phyloP scores from a whole-genome alignment of 1,140 invertebrate species.

The Orius insidiosus region DNA sequence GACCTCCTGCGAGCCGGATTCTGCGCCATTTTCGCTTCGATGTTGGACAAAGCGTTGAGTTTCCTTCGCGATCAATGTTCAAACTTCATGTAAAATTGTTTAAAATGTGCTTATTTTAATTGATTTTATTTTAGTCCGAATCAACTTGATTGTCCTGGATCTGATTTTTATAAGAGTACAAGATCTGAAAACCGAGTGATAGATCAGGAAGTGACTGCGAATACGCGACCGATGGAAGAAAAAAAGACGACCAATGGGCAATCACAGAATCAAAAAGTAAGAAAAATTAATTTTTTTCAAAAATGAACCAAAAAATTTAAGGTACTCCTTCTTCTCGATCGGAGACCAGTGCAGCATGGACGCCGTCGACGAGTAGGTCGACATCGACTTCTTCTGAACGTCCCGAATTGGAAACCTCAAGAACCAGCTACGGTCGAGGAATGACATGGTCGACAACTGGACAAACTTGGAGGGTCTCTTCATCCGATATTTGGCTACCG shows the following conservation, averaged over 20 bases:
- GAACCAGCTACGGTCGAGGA: conserved; percentile 4
- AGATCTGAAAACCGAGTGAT: conserved; percentile 17
- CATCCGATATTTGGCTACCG: conserved; percentile 8
- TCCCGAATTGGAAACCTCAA: conserved; percentile 6
- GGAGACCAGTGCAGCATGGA: too few species aligned
- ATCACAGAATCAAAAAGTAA: too few species aligned
- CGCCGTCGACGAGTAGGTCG: not conserved
- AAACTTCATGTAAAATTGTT: conserved; percentile 33
- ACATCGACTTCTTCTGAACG: not conserved
- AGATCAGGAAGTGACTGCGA: conserved; percentile 1
- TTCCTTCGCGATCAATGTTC: conserved; percentile 38
- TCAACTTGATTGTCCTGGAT: conserved; percentile 28
- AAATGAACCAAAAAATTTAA: too few species aligned
- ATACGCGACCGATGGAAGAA: too few species aligned
- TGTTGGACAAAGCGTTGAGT: conserved; percentile 37
- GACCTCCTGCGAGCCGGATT: conserved; percentile 31
- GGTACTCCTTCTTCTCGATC: too few species aligned
- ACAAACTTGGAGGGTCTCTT: conserved; percentile 10
- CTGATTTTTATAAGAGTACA: conserved; percentile 20
- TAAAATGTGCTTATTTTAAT: too few species aligned
- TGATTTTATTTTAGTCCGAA: conserved; percentile 29
- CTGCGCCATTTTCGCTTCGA: conserved; percentile 31
- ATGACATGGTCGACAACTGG: conserved; percentile 6
- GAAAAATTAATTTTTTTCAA: too few species aligned
- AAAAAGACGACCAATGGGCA: too few species aligned